These are phyloP conservation scores for Cerastoderma edule DNA, from an alignment of 2,888 invertebrate genomes.

Conservation along the genomic window DNA sequence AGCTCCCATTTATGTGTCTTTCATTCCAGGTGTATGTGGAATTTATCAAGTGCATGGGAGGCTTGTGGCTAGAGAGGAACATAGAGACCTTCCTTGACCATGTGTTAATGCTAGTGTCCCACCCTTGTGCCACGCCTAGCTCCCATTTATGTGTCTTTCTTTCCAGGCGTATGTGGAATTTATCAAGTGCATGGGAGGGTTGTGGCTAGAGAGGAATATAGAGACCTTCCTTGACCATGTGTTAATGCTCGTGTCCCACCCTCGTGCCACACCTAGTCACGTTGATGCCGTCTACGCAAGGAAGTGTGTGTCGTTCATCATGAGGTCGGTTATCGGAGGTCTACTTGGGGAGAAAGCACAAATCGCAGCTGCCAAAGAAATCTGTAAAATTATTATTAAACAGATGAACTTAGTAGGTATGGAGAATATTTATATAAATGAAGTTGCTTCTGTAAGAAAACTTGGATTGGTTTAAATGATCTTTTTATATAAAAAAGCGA, in stretches of 20 bases:
- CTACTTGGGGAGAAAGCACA: constrained; percentile 99
- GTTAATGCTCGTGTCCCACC: constrained; percentile 95
- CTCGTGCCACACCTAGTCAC: constrained; percentile 97
- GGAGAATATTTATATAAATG: too few species aligned
- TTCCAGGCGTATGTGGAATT: constrained; percentile 96
- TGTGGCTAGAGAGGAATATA: constrained; percentile 97
- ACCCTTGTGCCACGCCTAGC: constrained; percentile 97
- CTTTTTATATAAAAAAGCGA: too few species aligned
- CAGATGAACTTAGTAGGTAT: constrained; percentile 90
- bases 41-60: constrained; percentile 96
- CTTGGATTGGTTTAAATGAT: too few species aligned
- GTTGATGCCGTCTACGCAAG: constrained; percentile 99
- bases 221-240: constrained; percentile 94
- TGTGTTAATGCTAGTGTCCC: constrained; percentile 94
- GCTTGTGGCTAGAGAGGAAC: constrained; percentile 97
- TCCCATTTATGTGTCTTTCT: too few species aligned
- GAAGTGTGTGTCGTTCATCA: constrained; percentile 97
- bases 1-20: too few species aligned
- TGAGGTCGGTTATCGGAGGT: constrained; percentile 95
- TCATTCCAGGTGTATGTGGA: constrained; percentile 94
- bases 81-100: constrained; percentile 93
- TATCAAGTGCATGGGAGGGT: constrained; percentile 95
- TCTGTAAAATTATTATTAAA: constrained; percentile 94
- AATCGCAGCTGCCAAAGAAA: constrained; percentile 94
- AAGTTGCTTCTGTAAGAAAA: too few species aligned